phyloP scores from a whole-genome alignment of 2,797 vertebrate species.

The Sebastes taczanowskii region DNA sequence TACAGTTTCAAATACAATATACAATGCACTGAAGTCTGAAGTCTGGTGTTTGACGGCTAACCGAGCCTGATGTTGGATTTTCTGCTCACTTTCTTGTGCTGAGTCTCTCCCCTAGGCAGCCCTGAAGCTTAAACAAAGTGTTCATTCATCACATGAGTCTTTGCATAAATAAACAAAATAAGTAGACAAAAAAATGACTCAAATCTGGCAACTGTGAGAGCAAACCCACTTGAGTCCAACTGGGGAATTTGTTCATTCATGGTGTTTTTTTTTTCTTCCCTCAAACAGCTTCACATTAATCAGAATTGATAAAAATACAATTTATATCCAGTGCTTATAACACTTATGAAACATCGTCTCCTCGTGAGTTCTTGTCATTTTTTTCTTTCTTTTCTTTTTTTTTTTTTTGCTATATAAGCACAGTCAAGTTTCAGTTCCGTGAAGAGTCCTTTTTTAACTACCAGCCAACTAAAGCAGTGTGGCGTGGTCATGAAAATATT shows the following conservation, averaged over 20 bases:
- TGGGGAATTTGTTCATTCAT: slow-evolving; percentile 93
- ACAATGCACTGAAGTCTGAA: slow-evolving; percentile 81
- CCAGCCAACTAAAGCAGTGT: slow-evolving; percentile 93
- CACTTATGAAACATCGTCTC: slow-evolving; percentile 97
- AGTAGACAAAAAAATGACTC: slow-evolving; percentile 91
- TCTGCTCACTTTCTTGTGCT: slow-evolving; percentile 83
- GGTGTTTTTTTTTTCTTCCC: slow-evolving; percentile 81
- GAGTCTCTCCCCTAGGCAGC: slow-evolving; percentile 85
- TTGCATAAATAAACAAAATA: slow-evolving; percentile 99
- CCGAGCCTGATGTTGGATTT: slow-evolving; percentile 84
- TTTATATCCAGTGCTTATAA: slow-evolving; percentile 99
- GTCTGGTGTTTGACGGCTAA: slow-evolving; percentile 85
- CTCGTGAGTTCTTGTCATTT: slow-evolving; percentile 83
- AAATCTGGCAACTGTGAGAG: slow-evolving; percentile 93
- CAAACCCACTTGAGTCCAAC: slow-evolving; percentile 93
- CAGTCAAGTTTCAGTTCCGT: slow-evolving; percentile 98
- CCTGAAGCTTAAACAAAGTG: slow-evolving; percentile 95
- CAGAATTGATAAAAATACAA: slow-evolving; percentile 99
- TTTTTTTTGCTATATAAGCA: slow-evolving; percentile 87
- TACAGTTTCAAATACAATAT: slow-evolving; percentile 89
- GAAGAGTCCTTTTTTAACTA: slow-evolving; percentile 94
- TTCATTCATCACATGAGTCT: slow-evolving; percentile 93
- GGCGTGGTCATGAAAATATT: slow-evolving; percentile 90
- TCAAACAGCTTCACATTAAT: slow-evolving; percentile 99
- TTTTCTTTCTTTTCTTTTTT: slow-evolving; percentile 59